These are phyloP conservation scores for Cetonia aurata DNA, from an alignment of 2,888 invertebrate genomes.

Conservation along the genomic window DNA sequence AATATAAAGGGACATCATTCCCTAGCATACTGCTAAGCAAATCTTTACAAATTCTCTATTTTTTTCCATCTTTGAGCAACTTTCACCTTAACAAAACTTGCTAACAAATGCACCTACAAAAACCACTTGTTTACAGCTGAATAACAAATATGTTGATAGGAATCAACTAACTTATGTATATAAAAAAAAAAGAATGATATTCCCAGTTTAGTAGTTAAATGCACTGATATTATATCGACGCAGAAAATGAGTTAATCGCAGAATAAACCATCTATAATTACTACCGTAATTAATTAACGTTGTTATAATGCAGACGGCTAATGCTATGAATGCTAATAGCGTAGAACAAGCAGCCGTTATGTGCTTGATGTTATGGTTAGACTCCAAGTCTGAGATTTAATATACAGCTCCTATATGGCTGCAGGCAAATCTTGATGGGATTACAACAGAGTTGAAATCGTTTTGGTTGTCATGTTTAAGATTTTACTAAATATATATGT, in stretches of 20 bases:
- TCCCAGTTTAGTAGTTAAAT: slow-evolving; percentile 4
- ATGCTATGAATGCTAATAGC: slow-evolving; percentile 64
- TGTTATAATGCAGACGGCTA: slow-evolving; percentile 64
- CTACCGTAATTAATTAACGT: slow-evolving; percentile 64
- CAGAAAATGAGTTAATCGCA: no score
- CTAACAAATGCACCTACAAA: no score
- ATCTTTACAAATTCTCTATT: no score
- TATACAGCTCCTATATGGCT: slow-evolving; percentile 53
- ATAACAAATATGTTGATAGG: no score
- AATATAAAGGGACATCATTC: no score
- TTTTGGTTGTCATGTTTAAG: neutral
- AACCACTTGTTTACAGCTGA: no score
- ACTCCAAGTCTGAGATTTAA: slow-evolving; percentile 57
- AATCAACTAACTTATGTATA: no score
- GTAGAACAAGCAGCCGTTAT: slow-evolving; percentile 58
- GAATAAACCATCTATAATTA: slow-evolving; percentile 63
- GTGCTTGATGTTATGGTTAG: slow-evolving; percentile 53
- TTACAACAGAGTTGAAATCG: slow-evolving; percentile 34
- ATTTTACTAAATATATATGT: neutral
- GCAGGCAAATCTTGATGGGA: slow-evolving; percentile 45
- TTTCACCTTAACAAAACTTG: no score
- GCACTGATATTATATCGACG: slow-evolving; percentile 50
- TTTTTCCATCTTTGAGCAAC: no score
- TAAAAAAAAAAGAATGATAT: neutral
- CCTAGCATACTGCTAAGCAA: no score